phyloP scores from a whole-genome alignment of 2,113 vertebrate genomes.

The Lathamus discolor region DNA sequence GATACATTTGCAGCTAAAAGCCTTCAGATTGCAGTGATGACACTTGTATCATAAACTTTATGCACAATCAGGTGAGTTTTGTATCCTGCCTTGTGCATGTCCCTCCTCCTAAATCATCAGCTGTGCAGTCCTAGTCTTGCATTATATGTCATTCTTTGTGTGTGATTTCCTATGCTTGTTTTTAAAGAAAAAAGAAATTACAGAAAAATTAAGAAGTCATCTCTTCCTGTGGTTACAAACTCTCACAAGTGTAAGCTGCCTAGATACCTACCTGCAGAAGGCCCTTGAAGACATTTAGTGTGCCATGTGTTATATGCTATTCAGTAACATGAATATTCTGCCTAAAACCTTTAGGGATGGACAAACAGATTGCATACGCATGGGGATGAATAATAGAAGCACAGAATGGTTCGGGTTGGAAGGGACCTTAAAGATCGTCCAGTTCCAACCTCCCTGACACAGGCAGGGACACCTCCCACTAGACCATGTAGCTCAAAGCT shows the following conservation, averaged over 20 bases:
- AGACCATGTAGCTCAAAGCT: not conserved
- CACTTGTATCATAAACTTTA: not conserved
- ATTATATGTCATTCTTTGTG: not conserved
- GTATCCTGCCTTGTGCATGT: not conserved
- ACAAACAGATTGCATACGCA: not conserved
- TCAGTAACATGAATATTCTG: not conserved
- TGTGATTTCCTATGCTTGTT: not conserved
- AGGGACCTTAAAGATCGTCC: not conserved
- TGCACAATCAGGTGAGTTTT: not conserved
- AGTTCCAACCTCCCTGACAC: not conserved
- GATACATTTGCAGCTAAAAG: not conserved
- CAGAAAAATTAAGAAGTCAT: not conserved
- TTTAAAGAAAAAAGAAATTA: not conserved
- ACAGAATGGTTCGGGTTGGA: not conserved
- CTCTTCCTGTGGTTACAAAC: not conserved
- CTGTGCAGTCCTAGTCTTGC: not conserved
- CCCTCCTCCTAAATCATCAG: not conserved
- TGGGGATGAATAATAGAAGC: not conserved
- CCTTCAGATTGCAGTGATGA: not conserved
- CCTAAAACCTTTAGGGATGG: not conserved
- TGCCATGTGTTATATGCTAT: not conserved
- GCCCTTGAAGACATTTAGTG: not conserved
- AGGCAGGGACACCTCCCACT: not conserved
- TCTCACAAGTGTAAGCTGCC: not conserved
- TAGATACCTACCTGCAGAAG: not conserved